These are phyloP conservation scores for Drosophila biarmipes DNA, from an alignment of 1,140 invertebrate genomes.

Conservation along the genomic window DNA sequence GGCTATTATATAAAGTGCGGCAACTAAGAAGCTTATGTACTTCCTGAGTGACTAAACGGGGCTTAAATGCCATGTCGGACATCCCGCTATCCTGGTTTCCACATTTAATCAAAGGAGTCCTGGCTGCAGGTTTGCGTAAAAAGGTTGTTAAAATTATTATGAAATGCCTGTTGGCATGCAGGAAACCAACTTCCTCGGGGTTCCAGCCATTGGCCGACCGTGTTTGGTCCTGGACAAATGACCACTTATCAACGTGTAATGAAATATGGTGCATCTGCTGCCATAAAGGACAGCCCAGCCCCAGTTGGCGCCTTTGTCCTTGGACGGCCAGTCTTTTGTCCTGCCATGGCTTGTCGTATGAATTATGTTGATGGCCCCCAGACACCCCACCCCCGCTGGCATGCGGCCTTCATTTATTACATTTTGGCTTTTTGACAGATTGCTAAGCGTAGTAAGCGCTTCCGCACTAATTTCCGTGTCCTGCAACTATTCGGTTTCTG, in stretches of 20 bases:
- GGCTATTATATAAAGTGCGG: neutral
- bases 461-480: conserved; percentile 81
- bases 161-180: conserved; percentile 83
- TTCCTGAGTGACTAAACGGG: neutral
- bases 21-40: neutral
- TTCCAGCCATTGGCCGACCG: neutral
- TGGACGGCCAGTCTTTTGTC: conserved; percentile 61
- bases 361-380: conserved; percentile 69
- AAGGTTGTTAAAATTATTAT: conserved; percentile 83
- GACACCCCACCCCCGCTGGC: neutral
- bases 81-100: conserved; percentile 25
- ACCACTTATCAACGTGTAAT: conserved; percentile 82
- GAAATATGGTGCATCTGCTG: conserved; percentile 72
- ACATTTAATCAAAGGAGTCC: conserved; percentile 51
- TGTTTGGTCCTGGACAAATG: conserved; percentile 57
- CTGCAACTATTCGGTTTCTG: conserved; percentile 63
- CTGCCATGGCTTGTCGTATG: conserved; percentile 68
- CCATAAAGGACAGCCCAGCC: conserved; percentile 38
- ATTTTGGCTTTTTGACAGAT: conserved; percentile 83
- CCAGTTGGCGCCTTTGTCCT: conserved; percentile 60
- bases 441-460: conserved; percentile 79
- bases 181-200: conserved; percentile 14
- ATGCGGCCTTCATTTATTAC: conserved; percentile 70
- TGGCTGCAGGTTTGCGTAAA: conserved; percentile 62
- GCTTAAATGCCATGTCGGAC: conserved; percentile 23